These are phyloP conservation scores for Drosophila parabipectinata DNA, from an alignment of 1,140 invertebrate genomes.

Conservation along the genomic window DNA sequence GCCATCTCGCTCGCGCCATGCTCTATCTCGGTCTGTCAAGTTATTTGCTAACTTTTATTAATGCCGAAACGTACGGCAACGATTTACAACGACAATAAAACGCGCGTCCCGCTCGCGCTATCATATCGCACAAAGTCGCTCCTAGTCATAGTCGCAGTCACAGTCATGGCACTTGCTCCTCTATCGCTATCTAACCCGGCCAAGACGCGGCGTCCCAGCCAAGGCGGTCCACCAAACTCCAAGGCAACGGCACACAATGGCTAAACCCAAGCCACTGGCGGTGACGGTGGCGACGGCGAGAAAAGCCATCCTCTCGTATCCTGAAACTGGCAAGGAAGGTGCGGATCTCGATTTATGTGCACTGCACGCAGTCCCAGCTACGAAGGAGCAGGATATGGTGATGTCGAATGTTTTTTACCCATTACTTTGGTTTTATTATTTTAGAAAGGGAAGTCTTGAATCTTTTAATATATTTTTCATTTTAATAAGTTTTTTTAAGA, in stretches of 20 bases:
- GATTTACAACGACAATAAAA: slow-evolving; percentile 83
- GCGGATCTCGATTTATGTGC: slow-evolving; percentile 82
- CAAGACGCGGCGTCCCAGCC: slow-evolving; percentile 22
- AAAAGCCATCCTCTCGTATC: slow-evolving; percentile 53
- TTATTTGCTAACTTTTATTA: slow-evolving; percentile 83
- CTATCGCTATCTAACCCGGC: slow-evolving; percentile 70
- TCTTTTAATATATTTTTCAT: too few relatives aligned
- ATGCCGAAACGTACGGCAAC: slow-evolving; percentile 82
- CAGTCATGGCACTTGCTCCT: slow-evolving; percentile 62
- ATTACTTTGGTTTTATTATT: not conserved
- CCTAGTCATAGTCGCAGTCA: slow-evolving; percentile 62
- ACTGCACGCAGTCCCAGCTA: slow-evolving; percentile 66
- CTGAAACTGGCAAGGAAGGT: slow-evolving; percentile 77
- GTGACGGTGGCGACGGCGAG: slow-evolving; percentile 28
- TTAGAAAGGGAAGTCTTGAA: too few relatives aligned
- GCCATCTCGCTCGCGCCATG: slow-evolving; percentile 10
- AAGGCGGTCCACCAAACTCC: slow-evolving; percentile 34
- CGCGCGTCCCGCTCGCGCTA: slow-evolving; percentile 66
- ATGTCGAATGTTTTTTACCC: slow-evolving; percentile 7
- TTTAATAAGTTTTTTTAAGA: too few relatives aligned
- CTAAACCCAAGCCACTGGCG: slow-evolving; percentile 24
- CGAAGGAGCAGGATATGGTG: not conserved
- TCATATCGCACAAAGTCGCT: slow-evolving; percentile 80
- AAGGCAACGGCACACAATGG: slow-evolving; percentile 33
- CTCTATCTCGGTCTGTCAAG: slow-evolving; percentile 63